phyloP scores from a whole-genome alignment of 2,113 vertebrate species.

The Asarcornis scutulata region DNA sequence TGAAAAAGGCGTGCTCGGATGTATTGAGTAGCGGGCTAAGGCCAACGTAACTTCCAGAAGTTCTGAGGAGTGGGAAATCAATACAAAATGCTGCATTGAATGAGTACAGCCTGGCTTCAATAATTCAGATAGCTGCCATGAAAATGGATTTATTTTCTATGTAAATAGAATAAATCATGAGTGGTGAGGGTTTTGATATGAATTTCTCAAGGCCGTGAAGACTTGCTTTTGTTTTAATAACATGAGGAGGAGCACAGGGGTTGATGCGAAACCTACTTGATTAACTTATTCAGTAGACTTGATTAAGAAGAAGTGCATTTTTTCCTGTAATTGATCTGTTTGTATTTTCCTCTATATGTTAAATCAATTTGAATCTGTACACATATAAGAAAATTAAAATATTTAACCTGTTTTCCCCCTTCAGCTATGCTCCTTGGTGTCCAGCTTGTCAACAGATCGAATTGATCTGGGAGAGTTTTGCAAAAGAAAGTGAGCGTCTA shows the following conservation, averaged over 20 bases:
- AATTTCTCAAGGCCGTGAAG: neutral
- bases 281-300: neutral
- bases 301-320: neutral
- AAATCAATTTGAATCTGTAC: neutral
- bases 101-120: neutral
- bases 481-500: conserved; percentile 74
- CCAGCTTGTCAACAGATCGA: conserved; percentile 89
- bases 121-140: neutral
- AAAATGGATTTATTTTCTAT: neutral
- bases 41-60: neutral
- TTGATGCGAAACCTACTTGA: neutral
- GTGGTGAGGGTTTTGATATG: neutral
- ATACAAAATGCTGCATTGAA: neutral
- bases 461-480: conserved; percentile 83
- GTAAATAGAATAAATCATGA: neutral
- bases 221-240: neutral
- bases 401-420: neutral
- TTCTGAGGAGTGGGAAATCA: neutral
- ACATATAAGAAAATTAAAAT: neutral
- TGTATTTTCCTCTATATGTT: neutral
- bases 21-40: neutral
- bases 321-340: neutral
- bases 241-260: accelerated
- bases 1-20: neutral
- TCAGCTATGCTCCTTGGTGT: conserved; percentile 90